These are phyloP conservation scores for Euglossa dilemma DNA, from an alignment of 1,140 invertebrate species.

Conservation along the genomic window DNA sequence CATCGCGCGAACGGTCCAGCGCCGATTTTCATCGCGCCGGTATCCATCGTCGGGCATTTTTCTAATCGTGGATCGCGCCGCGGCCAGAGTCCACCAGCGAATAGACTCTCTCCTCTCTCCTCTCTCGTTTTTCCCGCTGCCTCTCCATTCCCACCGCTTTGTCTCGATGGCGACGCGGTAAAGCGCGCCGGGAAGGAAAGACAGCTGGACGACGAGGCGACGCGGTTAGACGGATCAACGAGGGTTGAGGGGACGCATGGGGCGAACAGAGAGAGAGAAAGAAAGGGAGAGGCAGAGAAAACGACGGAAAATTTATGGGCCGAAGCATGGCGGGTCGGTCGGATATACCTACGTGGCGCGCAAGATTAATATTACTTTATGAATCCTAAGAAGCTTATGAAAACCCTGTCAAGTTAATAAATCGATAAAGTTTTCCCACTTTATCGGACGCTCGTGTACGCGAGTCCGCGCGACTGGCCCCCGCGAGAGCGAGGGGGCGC, in stretches of 20 bases:
- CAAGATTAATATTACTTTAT: slow-evolving; percentile 72
- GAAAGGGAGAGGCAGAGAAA: slow-evolving; percentile 23
- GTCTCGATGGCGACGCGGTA: slow-evolving; percentile 47
- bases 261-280: too few species aligned
- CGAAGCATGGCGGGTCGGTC: slow-evolving; percentile 49
- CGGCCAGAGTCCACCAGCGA: background rate
- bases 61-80: background rate
- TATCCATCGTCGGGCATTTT: background rate
- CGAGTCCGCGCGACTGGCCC: slow-evolving; percentile 18
- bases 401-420: slow-evolving; percentile 72
- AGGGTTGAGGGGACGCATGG: background rate
- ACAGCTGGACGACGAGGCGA: slow-evolving; percentile 22
- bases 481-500: background rate
- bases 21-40: background rate
- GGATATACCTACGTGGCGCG: slow-evolving; percentile 63
- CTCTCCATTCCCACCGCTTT: slow-evolving; percentile 33
- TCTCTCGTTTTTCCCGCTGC: background rate
- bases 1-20: background rate
- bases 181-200: slow-evolving; percentile 44
- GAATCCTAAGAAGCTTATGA: slow-evolving; percentile 72
- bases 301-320: slow-evolving; percentile 63
- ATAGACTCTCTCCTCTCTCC: background rate
- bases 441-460: slow-evolving; percentile 57
- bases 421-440: slow-evolving; percentile 73
- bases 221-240: background rate